Percentiles rank a stretch among this genome's conserved stretches.
Conservation (phyloP, 1,140 invertebrate species). For the Drosophila pruinosa region DNA sequence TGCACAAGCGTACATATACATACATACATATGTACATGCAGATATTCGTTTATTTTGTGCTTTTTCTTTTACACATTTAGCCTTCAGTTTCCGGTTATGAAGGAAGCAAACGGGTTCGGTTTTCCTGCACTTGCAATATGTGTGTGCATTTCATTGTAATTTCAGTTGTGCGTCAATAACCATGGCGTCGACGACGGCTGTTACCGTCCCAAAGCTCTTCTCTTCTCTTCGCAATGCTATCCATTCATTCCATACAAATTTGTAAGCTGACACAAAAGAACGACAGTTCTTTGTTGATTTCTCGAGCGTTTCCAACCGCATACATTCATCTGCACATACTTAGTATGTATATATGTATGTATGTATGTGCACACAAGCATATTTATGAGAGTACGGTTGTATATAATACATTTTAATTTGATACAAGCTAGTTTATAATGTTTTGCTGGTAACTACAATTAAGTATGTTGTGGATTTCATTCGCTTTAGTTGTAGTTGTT, state of each 20-base stretch:
- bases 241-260: constrained; percentile 16
- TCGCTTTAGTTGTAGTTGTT: constrained; percentile 11
- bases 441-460: constrained; percentile 41
- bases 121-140: constrained; percentile 51
- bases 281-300: constrained; percentile 38
- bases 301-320: constrained; percentile 21
- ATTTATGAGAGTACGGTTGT: neutral
- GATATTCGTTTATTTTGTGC: constrained; percentile 48
- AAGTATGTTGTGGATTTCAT: constrained; percentile 21
- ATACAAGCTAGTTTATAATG: constrained; percentile 33
- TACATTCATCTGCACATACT: neutral
- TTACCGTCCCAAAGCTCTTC: constrained; percentile 3
- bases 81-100: constrained; percentile 81
- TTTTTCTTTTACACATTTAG: constrained; percentile 73
- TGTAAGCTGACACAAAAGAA: constrained; percentile 35
- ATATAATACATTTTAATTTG: constrained; percentile 34
- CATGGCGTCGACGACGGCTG: constrained; percentile 10
- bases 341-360: neutral
- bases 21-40: constrained; percentile 2
- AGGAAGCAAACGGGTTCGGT: constrained; percentile 72
- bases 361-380: constrained; percentile 7
- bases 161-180: constrained; percentile 73
- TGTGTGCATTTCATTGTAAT: constrained; percentile 67
- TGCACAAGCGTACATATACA: neutral
- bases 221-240: neutral